These are phyloP conservation scores for Halcyon badia DNA, from an alignment of 2,797 vertebrate species.

Conservation along the genomic window DNA sequence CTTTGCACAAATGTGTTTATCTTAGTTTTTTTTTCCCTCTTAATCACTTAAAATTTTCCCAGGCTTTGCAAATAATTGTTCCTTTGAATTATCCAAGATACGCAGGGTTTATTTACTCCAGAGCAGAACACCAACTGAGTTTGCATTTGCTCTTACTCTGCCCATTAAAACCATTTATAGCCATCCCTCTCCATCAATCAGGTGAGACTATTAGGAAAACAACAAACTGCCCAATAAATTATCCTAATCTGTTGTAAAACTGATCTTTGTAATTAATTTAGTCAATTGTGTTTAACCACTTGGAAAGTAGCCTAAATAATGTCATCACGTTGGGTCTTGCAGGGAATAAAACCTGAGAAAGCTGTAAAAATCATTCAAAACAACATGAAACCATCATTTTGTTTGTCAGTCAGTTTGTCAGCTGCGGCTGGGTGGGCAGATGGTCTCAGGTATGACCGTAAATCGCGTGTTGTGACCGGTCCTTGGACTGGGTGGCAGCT, in stretches of 20 bases:
- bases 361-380: neutral
- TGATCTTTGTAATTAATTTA: conserved; percentile 71
- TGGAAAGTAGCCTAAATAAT: conserved; percentile 53
- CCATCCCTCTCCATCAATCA: conserved; percentile 73
- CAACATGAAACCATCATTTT: neutral
- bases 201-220: conserved; percentile 75
- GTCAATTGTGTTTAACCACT: conserved; percentile 54
- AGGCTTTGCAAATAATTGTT: neutral
- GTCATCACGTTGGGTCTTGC: neutral
- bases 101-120: neutral
- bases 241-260: conserved; percentile 70
- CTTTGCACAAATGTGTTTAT: neutral
- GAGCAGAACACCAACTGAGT: conserved; percentile 2
- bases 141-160: neutral
- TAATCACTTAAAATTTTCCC: neutral
- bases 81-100: neutral
- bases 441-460: neutral
- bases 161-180: conserved; percentile 54
- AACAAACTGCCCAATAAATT: conserved; percentile 67
- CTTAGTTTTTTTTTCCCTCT: neutral
- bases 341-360: conserved; percentile 39
- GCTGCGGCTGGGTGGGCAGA: neutral
- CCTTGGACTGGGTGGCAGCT: neutral
- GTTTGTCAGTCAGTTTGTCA: neutral
- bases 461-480: neutral